Evolutionary conservation across 2,888 invertebrate species (phyloP).

Genomic region (Zaprionus bogoriensis): DNA sequence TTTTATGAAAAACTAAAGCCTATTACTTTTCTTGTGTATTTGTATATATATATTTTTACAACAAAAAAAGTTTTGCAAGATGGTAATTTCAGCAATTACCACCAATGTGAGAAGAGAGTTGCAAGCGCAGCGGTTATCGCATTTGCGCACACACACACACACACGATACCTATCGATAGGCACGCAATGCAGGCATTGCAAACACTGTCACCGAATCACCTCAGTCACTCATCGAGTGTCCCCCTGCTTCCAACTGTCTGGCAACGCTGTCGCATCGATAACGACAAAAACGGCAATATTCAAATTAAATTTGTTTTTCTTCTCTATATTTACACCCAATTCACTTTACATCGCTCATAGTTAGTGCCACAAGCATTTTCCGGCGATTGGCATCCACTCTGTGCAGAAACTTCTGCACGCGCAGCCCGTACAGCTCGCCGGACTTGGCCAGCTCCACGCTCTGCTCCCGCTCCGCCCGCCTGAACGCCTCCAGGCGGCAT

Average conservation of each 20-base stretch:
- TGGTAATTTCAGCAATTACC: conserved; percentile 78
- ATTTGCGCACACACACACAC: no score
- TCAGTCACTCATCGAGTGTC: neutral
- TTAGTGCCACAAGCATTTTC: conserved; percentile 40
- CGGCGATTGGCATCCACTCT: conserved; percentile 69
- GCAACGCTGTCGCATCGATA: neutral
- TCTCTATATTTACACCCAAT: conserved; percentile 21
- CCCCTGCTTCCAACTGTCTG: neutral
- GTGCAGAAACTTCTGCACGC: conserved; percentile 72
- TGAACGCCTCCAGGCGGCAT: conserved; percentile 50
- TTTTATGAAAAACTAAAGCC: conserved; percentile 64
- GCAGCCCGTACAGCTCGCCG: conserved; percentile 60
- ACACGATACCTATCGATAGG: conserved; percentile 6
- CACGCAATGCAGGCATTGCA: conserved; percentile 10
- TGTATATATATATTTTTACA: conserved; percentile 68
- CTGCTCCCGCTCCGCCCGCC: conserved; percentile 42
- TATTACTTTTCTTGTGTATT: conserved; percentile 66
- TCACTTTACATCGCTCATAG: conserved; percentile 33
- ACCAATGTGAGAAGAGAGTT: conserved; percentile 59
- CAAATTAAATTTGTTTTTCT: neutral
- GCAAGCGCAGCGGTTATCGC: conserved; percentile 55
- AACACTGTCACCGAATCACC: neutral
- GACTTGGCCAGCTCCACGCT: conserved; percentile 53
- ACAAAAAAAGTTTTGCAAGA: conserved; percentile 76
- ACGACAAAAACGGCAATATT: neutral